These are phyloP conservation scores for Astreopora myriophthalma DNA, from an alignment of 64 coral and sea anemone species.

Conservation along the genomic window DNA sequence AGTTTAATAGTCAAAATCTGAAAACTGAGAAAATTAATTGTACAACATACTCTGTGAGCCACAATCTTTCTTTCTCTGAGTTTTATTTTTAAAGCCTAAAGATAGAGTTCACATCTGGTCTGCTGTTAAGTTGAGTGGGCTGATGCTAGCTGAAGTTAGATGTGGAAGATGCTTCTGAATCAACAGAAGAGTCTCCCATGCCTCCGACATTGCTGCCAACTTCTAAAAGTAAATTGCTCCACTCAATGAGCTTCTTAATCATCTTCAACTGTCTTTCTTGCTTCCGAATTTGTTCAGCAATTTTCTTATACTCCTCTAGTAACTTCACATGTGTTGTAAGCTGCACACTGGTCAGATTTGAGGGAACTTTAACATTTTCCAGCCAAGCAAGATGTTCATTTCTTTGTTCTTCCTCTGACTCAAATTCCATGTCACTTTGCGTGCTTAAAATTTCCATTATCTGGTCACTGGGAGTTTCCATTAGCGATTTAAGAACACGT, in stretches of 20 bases:
- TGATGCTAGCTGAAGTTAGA: neutral
- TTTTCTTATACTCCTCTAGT: conserved; percentile 14
- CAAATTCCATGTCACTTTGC: neutral
- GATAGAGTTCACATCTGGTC: too few species aligned
- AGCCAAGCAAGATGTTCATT: conserved; percentile 15
- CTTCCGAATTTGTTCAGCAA: conserved; percentile 25
- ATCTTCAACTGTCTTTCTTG: conserved; percentile 26
- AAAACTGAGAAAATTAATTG: too few species aligned
- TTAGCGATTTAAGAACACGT: neutral
- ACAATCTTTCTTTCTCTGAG: too few species aligned
- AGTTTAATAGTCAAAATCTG: too few species aligned
- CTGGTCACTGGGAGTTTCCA: neutral
- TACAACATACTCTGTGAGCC: too few species aligned
- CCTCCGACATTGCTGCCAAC: conserved; percentile 7
- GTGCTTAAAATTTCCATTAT: neutral
- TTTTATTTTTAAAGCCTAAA: too few species aligned
- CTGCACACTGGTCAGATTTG: neutral
- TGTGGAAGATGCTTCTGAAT: neutral
- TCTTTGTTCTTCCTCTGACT: neutral
- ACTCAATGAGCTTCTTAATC: conserved; percentile 40
- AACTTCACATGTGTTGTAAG: conserved; percentile 1
- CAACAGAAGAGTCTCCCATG: conserved; percentile 13
- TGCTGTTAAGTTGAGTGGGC: too few species aligned
- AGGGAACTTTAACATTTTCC: conserved; percentile 15
- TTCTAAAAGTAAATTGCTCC: conserved; percentile 8